Evolutionary conservation across 2,113 vertebrate genomes (phyloP), one percentile per base, ranked within the genome.

Genomic region (Spilogale gracilis): DNA sequence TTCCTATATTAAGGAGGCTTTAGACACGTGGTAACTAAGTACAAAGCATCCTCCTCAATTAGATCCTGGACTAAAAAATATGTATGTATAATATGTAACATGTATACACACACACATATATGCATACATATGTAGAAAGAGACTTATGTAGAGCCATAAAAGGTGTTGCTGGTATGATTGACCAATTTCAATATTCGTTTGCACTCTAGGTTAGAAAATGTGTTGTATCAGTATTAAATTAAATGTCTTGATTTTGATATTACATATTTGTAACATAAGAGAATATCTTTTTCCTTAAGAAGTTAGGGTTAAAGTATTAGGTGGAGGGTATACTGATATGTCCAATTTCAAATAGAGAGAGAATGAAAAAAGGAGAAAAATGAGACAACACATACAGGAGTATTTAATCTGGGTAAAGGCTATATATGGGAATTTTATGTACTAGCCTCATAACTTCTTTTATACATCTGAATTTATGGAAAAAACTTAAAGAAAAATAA

Each of bases 371-470:
- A 20, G 20, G 54, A 6, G n/a, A 3, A 25, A 61, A 60, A 54
- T 1, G 21, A 4, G 48, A 3, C 5, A 43, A 5, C 9, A 6
- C 20, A 16, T 9, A n/a, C 0, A 50, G 6, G 27, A 38, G 7
- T n/a, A 10, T 38, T n/a, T 13, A 73, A 60, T 92, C 50, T 89
- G 23, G 43, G 50, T 63, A 21, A 95, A 56, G 3, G 1, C 20
- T 71, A 74, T 43, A 13, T 9, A 50, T 4, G 8, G 45, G 6
- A 32, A 23, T 61, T 92, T 30, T 21, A 69, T 1, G 5, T 54
- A 2, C 12, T 6, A 5, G 23, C 71, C 11, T 71, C 54, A 4
- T 3, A 94, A 71, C 4, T 8, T 58, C 50, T 61, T 81, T 63
- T 30, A 30, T 48, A 38, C 30, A 30, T 69, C 60, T 76, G 25